A percentile compares a stretch with the other conserved stretches of the same genome.
phyloP scores from a whole-genome alignment of 2,797 vertebrate species.

The Enteromius mattozi region DNA sequence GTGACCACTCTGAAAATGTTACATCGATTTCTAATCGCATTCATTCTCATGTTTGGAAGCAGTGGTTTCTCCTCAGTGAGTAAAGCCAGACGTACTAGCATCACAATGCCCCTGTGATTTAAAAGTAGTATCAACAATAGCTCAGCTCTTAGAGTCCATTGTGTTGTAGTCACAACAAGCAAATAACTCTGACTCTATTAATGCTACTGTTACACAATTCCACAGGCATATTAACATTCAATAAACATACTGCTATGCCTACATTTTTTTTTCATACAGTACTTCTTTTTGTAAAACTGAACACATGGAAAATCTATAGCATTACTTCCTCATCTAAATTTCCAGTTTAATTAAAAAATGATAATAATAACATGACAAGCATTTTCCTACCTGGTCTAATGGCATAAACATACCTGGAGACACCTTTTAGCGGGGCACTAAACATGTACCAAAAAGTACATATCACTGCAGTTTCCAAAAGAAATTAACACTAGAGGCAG shows the following conservation, averaged over 20 bases:
- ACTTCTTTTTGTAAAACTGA: not conserved
- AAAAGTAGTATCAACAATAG: conserved; percentile 5
- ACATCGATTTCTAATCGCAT: not conserved
- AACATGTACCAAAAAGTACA: too few relatives aligned
- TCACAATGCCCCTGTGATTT: not conserved
- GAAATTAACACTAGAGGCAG: too few relatives aligned
- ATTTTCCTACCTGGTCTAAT: not conserved
- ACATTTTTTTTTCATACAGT: not conserved
- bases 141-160: not conserved
- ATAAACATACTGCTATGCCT: not conserved
- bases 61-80: not conserved
- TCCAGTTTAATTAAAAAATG: not conserved
- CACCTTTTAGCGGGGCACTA: too few relatives aligned
- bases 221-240: not conserved
- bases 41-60: not conserved
- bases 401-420: too few relatives aligned
- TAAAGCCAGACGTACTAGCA: not conserved
- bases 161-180: not conserved
- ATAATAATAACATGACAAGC: not conserved
- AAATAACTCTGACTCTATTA: not conserved
- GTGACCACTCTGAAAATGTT: not conserved
- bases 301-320: not conserved
- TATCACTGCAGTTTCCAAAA: too few relatives aligned
- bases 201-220: not conserved
- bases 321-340: not conserved